Evolutionary conservation across 1,140 invertebrate genomes (phyloP), one percentile per base, ranked within the genome.

Genomic region (Drosophila santomea): DNA sequence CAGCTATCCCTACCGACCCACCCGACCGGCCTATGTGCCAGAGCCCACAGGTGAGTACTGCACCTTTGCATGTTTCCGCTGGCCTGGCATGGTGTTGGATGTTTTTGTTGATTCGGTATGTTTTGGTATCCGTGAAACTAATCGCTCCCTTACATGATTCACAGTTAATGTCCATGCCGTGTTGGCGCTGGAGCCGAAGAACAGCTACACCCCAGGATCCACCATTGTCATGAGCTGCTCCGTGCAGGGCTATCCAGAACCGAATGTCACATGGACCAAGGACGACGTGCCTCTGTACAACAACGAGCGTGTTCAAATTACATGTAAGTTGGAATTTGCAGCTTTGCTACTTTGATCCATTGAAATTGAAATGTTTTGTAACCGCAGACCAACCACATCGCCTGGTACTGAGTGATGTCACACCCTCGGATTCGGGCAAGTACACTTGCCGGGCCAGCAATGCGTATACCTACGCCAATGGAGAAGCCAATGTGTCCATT

Each of bases 401-500:
- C 3, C 91, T 98, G 63, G 93, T 94, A 1, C 95, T 98, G 55
- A 91, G 91, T 10, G 93, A 94, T 60, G 94, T 95, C 4, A 94
- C 93, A 15, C 85, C 93, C 17, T 94, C 93, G 23, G 97, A 98
- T 90, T 94, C 95, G 15, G 97, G 97, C 17, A 93, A 92, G 54
- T 98, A 98, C 90, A 94, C 94, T 43, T 98, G 97, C 90, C 95
- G 95, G 78, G 97, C 96, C 3, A 89, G 93, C 38, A 98, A 98
- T 92, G 92, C 94, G 0, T 95, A 95, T 90, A 95, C 94, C 25
- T 94, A 93, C 28, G 93, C 94, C 55, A 93, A 93, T 23, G 94
- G 94, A 80, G 94, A 94, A 36, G 93, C 96, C 7, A 93, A 93
- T 47, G 95, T 97, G 74, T 93, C 68, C 74, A 95, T 97, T 39